A percentile compares a stretch with the other conserved stretches of the same genome.
Conservation (phyloP, 1,140 invertebrate species). For the Thalassaphorura encarpata region DNA sequence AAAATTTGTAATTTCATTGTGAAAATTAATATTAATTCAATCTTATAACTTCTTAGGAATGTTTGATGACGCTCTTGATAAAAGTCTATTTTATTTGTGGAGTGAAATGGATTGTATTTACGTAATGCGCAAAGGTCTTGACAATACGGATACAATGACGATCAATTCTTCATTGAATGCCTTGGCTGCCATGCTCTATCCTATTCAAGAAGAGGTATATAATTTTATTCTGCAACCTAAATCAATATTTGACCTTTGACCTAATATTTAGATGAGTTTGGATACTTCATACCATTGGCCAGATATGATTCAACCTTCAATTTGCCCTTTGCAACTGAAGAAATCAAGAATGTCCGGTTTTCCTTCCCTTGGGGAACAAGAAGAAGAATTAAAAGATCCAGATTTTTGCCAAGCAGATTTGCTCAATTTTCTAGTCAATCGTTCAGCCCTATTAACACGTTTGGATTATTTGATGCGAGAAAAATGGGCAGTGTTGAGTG, state of each 20-base stretch:
- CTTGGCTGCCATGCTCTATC: constrained; percentile 59
- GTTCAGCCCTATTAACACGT: constrained; percentile 25
- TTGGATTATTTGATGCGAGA: constrained; percentile 9
- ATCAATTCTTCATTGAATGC: constrained; percentile 61
- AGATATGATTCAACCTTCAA: too few species aligned
- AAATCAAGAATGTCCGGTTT: too few species aligned
- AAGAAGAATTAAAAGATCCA: constrained; percentile 53
- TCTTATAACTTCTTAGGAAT: constrained; percentile 33
- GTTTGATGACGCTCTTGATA: constrained; percentile 54
- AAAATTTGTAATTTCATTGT: too few species aligned
- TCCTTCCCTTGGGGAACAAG: too few species aligned
- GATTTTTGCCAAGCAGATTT: constrained; percentile 64
- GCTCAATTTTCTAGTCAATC: constrained; percentile 41
- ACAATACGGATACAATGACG: constrained; percentile 63
- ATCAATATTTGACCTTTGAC: constrained; percentile 54
- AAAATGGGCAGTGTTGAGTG: constrained; percentile 5
- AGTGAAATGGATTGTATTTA: constrained; percentile 58
- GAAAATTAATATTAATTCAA: too few species aligned
- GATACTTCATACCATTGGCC: constrained; percentile 17
- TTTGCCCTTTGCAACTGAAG: constrained; percentile 41
- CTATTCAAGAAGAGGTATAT: constrained; percentile 62
- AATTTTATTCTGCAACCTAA: too few species aligned
- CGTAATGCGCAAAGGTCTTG: constrained; percentile 68
- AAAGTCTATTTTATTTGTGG: constrained; percentile 44
- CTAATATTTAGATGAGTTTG: constrained; percentile 37